phyloP scores from a whole-genome alignment of 2,113 vertebrate genomes.

The Anoplopoma fimbria region DNA sequence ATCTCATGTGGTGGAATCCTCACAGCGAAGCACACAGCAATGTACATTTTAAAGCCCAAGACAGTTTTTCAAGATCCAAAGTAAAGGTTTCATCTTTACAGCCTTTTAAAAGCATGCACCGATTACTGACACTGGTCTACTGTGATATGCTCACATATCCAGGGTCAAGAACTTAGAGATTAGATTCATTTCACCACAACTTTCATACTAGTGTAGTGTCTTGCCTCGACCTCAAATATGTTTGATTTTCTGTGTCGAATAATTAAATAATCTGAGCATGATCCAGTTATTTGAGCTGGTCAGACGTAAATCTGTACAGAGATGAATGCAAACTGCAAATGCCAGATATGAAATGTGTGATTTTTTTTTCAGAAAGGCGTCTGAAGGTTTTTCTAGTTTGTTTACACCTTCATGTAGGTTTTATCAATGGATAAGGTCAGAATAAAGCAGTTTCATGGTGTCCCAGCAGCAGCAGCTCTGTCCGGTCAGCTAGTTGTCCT shows the following conservation, averaged over 20 bases:
- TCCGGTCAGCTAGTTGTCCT: conserved; percentile 56
- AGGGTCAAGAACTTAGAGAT: background rate
- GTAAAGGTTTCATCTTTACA: background rate
- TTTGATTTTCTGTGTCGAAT: background rate
- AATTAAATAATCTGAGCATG: background rate
- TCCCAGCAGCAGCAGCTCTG: conserved; percentile 1
- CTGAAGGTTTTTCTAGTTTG: background rate
- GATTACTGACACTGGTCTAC: background rate
- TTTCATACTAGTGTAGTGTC: background rate
- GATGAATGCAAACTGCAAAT: background rate
- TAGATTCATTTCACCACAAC: background rate
- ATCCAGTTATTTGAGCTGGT: background rate
- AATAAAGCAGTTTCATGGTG: background rate
- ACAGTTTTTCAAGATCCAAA: conserved; percentile 5
- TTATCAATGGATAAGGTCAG: background rate
- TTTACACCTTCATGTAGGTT: background rate
- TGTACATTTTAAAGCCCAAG: conserved; percentile 5
- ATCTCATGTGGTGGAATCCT: conserved; percentile 6
- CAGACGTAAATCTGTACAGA: background rate
- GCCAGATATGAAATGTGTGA: background rate
- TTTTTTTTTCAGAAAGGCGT: background rate
- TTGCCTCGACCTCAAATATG: background rate
- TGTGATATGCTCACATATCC: background rate
- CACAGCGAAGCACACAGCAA: conserved; percentile 18
- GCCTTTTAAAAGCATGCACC: background rate